phyloP scores from a whole-genome alignment of 92 coral and sea anemone genomes.

The Scolanthus callimorphus region DNA sequence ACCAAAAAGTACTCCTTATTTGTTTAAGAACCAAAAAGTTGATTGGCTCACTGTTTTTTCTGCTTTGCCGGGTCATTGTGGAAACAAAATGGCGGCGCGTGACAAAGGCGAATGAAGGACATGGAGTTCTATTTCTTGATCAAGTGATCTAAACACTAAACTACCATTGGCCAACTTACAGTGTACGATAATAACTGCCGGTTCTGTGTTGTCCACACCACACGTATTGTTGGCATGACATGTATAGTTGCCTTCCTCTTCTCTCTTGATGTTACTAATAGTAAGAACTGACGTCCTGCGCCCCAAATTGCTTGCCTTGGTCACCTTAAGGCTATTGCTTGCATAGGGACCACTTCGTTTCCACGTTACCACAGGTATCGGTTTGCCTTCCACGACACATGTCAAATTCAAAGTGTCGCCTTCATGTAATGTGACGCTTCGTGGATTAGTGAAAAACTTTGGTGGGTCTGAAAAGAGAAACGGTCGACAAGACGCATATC shows the following conservation, averaged over 20 bases:
- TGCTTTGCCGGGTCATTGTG: too few relatives aligned
- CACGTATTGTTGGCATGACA: constrained; percentile 28
- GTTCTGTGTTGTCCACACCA: too few relatives aligned
- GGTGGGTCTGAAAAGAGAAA: background rate
- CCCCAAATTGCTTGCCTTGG: background rate
- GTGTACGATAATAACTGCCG: too few relatives aligned
- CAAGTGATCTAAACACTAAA: too few relatives aligned
- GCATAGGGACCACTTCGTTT: background rate
- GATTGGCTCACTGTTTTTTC: too few relatives aligned
- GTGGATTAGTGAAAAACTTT: constrained; percentile 1
- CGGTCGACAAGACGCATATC: background rate
- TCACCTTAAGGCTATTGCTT: background rate
- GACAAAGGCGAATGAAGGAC: too few relatives aligned
- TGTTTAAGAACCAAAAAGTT: too few relatives aligned
- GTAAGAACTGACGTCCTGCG: constrained; percentile 12
- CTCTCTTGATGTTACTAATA: constrained; percentile 13
- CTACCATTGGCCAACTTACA: too few relatives aligned
- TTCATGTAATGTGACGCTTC: constrained; percentile 10
- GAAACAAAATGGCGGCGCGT: too few relatives aligned
- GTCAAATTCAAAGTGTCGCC: background rate
- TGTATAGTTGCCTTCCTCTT: constrained; percentile 28
- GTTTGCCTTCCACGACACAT: constrained; percentile 35
- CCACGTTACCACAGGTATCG: constrained; percentile 4
- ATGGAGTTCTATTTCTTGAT: too few relatives aligned
- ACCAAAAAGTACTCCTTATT: too few relatives aligned